Evolutionary conservation across 2,797 vertebrate genomes (phyloP), one percentile per base, ranked within the genome.

Genomic region (Crocidura indochinensis): DNA sequence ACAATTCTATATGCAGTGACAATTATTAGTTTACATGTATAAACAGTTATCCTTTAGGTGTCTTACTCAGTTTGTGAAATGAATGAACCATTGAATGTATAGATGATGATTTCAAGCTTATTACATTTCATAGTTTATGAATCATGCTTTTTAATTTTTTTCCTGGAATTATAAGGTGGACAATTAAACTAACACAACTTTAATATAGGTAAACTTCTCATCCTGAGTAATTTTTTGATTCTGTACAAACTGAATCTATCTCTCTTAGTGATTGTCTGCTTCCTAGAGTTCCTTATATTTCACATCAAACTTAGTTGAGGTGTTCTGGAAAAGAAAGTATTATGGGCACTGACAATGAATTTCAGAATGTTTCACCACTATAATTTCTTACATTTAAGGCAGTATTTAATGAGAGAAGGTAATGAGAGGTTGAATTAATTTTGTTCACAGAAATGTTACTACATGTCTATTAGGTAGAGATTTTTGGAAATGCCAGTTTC

Each of bases 71-170:
- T 60, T 72, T 91, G 46, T 72, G 53, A 29, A 83, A 15, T 31
- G 60, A 86, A 76, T 69, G 15, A 29, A 9, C 24, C 38, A 86
- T 71, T 69, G 20, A 17, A 62, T 49, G 10, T 26, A 7, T 6
- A 22, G 10, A 22, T 60, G 6, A 65, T 69, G 64, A 14, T 71
- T 84, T 3, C 73, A 22, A 82, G 62, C 8, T 67, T 19, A 83
- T 10, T 74, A 7, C 14, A 67, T 47, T 1, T 51, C 1, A 68
- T 44, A 68, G 10, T 74, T 19, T 46, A 1, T 75, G 44, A 73
- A 11, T 53, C 29, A 68, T 76, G 5, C 2, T 87, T 67, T 87
- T 75, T 31, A 75, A 8, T 84, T 85, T 86, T 86, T 38, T 92
- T 49, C 84, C 75, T 88, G 46, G 6, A 76, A 84, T 74, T 31